Evolutionary conservation across 2,113 vertebrate genomes (phyloP).

Genomic region (Bubo scandiacus): DNA sequence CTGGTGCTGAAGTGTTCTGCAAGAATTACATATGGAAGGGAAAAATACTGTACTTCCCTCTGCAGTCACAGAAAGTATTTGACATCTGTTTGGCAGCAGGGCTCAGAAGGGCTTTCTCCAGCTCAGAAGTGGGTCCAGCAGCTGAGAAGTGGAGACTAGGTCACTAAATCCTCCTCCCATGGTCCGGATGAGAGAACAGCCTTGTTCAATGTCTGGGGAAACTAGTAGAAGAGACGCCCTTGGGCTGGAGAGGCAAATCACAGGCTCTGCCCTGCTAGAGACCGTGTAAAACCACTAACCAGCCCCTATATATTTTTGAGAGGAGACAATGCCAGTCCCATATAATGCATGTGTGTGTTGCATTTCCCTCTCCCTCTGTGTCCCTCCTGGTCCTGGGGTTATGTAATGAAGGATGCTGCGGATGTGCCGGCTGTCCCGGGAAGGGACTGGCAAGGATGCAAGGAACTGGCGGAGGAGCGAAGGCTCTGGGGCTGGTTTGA

Average conservation of each 20-base stretch:
- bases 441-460: not conserved
- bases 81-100: not conserved
- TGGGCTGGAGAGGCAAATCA: not conserved
- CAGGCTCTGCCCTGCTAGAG: not conserved
- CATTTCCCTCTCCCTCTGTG: not conserved
- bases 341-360: not conserved
- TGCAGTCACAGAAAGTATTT: not conserved
- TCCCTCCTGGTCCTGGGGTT: not conserved
- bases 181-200: not conserved
- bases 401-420: not conserved
- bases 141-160: not conserved
- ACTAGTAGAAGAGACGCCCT: not conserved
- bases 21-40: constrained; percentile 32
- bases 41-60: constrained; percentile 10
- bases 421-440: fast-evolving
- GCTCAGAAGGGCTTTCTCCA: not conserved
- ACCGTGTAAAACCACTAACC: not conserved
- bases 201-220: fast-evolving
- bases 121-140: not conserved
- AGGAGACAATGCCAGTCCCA: not conserved
- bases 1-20: constrained; percentile 32
- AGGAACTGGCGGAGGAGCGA: not conserved
- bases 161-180: not conserved
- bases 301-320: fast-evolving
- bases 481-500: constrained; percentile 6